These are phyloP conservation scores for Cosmorhoe ocellata DNA, from an alignment of 2,888 invertebrate species.

Conservation along the genomic window DNA sequence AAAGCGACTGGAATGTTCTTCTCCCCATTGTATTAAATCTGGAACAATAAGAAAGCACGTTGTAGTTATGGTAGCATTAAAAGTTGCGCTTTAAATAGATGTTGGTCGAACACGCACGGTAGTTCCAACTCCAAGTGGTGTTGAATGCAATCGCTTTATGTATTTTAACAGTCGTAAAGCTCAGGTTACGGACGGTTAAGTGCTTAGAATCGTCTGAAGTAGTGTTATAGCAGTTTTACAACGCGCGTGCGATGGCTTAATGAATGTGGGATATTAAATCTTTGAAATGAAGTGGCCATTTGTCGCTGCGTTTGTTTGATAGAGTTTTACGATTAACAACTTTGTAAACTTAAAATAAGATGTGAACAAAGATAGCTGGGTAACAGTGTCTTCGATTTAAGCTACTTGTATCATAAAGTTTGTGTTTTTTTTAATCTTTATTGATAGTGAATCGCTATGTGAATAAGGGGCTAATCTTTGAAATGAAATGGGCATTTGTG, in stretches of 20 bases:
- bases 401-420: too few relatives aligned
- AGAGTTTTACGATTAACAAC: slow-evolving; percentile 4
- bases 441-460: too few relatives aligned
- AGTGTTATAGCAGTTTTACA: slow-evolving; percentile 35
- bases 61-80: slow-evolving; percentile 31
- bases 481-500: too few relatives aligned
- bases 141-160: slow-evolving; percentile 55
- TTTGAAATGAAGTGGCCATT: slow-evolving; percentile 16
- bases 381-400: too few relatives aligned
- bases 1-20: slow-evolving; percentile 46
- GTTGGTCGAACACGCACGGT: slow-evolving; percentile 47
- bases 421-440: too few relatives aligned
- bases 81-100: slow-evolving; percentile 45
- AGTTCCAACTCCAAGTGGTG: slow-evolving; percentile 41
- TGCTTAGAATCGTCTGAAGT: slow-evolving; percentile 37
- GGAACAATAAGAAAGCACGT: slow-evolving; percentile 57
- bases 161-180: slow-evolving; percentile 54
- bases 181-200: slow-evolving; percentile 42
- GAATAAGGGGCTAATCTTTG: too few relatives aligned
- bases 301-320: slow-evolving; percentile 17
- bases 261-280: slow-evolving; percentile 24
- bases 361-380: background rate
- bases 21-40: slow-evolving; percentile 65
- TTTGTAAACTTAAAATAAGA: slow-evolving; percentile 1
- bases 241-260: slow-evolving; percentile 31